Evolutionary conservation across 2,888 invertebrate species (phyloP).

Genomic region (Anaspis maculata): DNA sequence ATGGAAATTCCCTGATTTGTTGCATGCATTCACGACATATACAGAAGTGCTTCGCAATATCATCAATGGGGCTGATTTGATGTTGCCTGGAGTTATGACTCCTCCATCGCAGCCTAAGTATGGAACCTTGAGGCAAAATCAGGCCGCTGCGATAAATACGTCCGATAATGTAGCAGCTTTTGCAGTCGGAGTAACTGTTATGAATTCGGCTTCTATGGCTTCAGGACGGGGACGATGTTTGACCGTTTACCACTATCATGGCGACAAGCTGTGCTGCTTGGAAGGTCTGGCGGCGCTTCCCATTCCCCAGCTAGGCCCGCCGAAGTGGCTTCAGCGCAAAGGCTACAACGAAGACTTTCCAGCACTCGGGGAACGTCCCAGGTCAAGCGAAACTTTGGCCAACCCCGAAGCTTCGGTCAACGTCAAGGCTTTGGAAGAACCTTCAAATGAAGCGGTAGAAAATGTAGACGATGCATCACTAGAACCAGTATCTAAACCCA

Average conservation of each 20-base stretch:
- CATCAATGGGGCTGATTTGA: slow-evolving; percentile 60
- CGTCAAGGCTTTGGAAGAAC: too few relatives aligned
- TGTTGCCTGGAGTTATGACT: slow-evolving; percentile 57
- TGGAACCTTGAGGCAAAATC: slow-evolving; percentile 36
- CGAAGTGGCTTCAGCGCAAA: slow-evolving; percentile 24
- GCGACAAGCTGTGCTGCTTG: slow-evolving; percentile 70
- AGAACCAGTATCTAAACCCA: too few relatives aligned
- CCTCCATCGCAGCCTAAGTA: slow-evolving; percentile 26
- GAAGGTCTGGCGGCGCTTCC: slow-evolving; percentile 52
- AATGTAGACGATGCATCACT: slow-evolving; percentile 6
- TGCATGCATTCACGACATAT: slow-evolving; percentile 67
- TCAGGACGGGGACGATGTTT: slow-evolving; percentile 69
- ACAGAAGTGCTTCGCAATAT: slow-evolving; percentile 55
- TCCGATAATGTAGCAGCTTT: slow-evolving; percentile 67
- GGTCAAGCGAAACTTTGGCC: background rate
- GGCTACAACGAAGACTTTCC: slow-evolving; percentile 41
- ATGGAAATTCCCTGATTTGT: slow-evolving; percentile 66
- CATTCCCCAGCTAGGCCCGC: slow-evolving; percentile 52
- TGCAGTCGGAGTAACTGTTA: slow-evolving; percentile 65
- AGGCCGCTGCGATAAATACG: slow-evolving; percentile 61
- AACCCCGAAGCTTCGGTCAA: slow-evolving; percentile 2
- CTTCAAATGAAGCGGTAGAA: slow-evolving; percentile 10
- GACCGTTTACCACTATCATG: slow-evolving; percentile 65
- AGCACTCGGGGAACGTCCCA: slow-evolving; percentile 27
- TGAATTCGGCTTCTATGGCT: slow-evolving; percentile 62